phyloP scores from a whole-genome alignment of 2,888 invertebrate species.

The Deilephila elpenor region DNA sequence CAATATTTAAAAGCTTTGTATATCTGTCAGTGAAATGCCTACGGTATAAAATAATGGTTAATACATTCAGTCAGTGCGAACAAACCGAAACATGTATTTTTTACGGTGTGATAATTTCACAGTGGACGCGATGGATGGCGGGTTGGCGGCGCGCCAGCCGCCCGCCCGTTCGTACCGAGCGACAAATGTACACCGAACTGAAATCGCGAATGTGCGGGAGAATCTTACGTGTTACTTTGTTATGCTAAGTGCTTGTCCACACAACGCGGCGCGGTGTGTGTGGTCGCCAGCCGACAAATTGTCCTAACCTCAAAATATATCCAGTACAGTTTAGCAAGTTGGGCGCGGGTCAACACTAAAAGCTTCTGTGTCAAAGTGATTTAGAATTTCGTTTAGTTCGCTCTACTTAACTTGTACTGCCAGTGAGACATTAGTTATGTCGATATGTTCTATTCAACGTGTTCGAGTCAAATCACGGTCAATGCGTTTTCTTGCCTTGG shows the following conservation, averaged over 20 bases:
- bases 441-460: background rate
- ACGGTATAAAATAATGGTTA: background rate
- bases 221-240: slow-evolving; percentile 23
- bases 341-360: slow-evolving; percentile 18
- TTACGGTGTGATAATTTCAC: slow-evolving; percentile 9
- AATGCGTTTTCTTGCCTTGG: background rate
- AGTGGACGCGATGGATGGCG: slow-evolving; percentile 24
- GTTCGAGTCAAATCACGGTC: background rate
- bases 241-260: slow-evolving; percentile 27
- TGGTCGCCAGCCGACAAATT: slow-evolving; percentile 13
- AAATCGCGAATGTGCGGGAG: slow-evolving; percentile 3
- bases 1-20: slow-evolving; percentile 7
- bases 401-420: background rate
- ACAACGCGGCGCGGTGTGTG: slow-evolving; percentile 1
- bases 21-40: slow-evolving; percentile 9
- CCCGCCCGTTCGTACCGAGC: slow-evolving; percentile 26
- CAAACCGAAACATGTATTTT: slow-evolving; percentile 17
- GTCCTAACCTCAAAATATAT: slow-evolving; percentile 21
- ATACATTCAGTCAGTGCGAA: slow-evolving; percentile 10
- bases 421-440: background rate
- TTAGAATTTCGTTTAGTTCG: slow-evolving; percentile 16
- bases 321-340: slow-evolving; percentile 12
- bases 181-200: slow-evolving; percentile 31
- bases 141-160: slow-evolving; percentile 35
- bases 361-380: slow-evolving; percentile 19